Base-by-base conservation (phyloP, 2,888 invertebrate species). In the Anticlea derivata region DNA sequence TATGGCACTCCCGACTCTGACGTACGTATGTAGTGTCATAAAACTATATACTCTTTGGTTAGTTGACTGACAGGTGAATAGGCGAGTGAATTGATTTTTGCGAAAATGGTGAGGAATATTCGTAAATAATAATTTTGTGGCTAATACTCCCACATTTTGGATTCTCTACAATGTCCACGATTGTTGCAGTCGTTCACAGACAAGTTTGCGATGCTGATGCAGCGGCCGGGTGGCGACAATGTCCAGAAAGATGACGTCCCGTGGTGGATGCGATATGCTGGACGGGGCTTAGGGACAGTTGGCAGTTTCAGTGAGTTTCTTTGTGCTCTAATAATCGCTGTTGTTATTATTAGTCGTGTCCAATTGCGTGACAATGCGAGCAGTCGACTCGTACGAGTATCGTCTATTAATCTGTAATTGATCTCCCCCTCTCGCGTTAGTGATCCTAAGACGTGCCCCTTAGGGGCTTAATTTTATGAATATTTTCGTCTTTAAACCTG, bases 181-280 rank as follows among this genome's bases (percentile, higher is more conserved):
- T 69, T 68, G 55, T 85, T 86, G 37, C 75, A 95, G 95, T 95
- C 95, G 75, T 92, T 96, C 75, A 92, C 94, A 68, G 96, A 96
- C 80, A 96, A 96, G 92, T 91, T 96, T 70, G 92, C 94, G 59
- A 93, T 94, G 75, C 92, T 96, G 65, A 94, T 96, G 95, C 93
- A 95, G 72, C 93, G 95, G 73, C 96, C 96, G 59, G 95, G 95
- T 65, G 95, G 94, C 80, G 95, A 96, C 83, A 93, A 93, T 69
- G 92, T 90, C 61, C 93, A 94, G 64, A 95, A 95, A 91, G 96
- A 96, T 84, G 96, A 96, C 83, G 93, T 94, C 65, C 95, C 97
- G 64, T 96, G 96, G 96, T 97, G 95, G 94, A 92, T 97, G 93
- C 96, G 96, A 87, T 96, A 96, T 88, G 95, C 94, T 80, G 96